These are phyloP conservation scores for Salarias fasciatus DNA, from an alignment of 2,797 vertebrate species.

Conservation along the genomic window DNA sequence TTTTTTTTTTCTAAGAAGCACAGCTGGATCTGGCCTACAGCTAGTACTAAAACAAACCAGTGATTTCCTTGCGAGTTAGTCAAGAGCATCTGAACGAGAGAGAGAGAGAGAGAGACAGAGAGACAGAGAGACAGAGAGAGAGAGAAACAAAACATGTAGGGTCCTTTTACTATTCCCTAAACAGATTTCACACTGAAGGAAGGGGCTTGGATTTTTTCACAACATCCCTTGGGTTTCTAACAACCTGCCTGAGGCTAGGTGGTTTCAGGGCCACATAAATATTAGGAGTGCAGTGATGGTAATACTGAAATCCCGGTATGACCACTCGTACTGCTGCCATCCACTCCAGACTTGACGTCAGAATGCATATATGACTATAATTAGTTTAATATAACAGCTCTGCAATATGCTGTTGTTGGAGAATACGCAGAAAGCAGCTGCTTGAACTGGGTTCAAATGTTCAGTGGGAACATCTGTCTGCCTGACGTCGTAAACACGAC, in stretches of 20 bases:
- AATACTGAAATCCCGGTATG: no score
- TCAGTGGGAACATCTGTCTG: conserved; percentile 11
- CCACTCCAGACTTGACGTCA: no score
- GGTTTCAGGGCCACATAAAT: background rate
- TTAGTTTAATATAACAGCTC: background rate
- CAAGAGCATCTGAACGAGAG: conserved; percentile 22
- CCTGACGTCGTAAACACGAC: background rate
- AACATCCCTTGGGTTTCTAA: conserved; percentile 8
- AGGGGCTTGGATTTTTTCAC: background rate
- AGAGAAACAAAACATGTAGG: conserved; percentile 16
- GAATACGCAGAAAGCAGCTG: background rate
- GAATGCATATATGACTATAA: no score
- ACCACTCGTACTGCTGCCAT: no score
- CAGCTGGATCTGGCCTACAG: conserved; percentile 22
- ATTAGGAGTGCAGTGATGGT: no score
- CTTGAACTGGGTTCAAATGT: no score
- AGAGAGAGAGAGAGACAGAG: background rate
- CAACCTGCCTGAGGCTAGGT: background rate
- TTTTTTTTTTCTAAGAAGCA: background rate
- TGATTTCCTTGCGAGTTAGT: conserved; percentile 12
- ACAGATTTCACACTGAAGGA: background rate
- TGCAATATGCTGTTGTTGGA: background rate
- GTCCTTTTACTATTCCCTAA: background rate
- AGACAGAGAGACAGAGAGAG: no score
- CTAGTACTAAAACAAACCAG: conserved; percentile 21